Base-by-base conservation (phyloP, 2,113 vertebrate genomes). In the Albula glossodonta region DNA sequence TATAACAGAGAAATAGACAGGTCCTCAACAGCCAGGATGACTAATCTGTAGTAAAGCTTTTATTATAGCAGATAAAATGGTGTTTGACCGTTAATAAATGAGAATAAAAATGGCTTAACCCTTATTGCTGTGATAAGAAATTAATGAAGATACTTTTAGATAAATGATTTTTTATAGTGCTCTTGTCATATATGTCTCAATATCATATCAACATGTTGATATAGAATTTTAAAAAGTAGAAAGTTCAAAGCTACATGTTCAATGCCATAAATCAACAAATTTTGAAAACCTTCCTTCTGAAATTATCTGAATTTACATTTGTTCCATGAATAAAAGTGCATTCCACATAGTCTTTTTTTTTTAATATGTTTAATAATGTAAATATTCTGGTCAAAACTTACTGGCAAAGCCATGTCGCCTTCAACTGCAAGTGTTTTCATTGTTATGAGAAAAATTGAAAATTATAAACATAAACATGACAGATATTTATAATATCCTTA, bases 391-490 rank as follows among this genome's bases (percentile, higher is more conserved):
- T 41, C 31, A 41, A 41, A 41, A 41, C 84, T 84, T 81, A 88
- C 87, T 77, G 80, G 63, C 41, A 95, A 84, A 31, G 94, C 31
- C 80, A 96, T 97, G 87, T 97, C 96, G 3, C 96, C 96, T 80
- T 96, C 90, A 87, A 96, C 96, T 78, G 96, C 93, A 8, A 94
- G 89, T 87, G 95, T 80, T 51, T 94, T 95, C 83, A 92, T 92
- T 92, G 89, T 95, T 96, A 49, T 85, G 5, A 22, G 50, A 70
- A 15, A 53, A 53, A 57, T 41, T 41, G 31, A 41, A 41, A 41
- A 41, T 41, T 0, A 41, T 41, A 41, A 41, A 41, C 1, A 41
- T 41, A 0, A 41, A 41, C 31, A 41, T 41, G 31, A 41, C 31
- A 41, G 31, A 41, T 41, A 41, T 41, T 41, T 41, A 41, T 41